Percentiles rank a stretch among this genome's conserved stretches.
Conservation (phyloP, 2,888 invertebrate genomes). For the Harmothoe impar region DNA sequence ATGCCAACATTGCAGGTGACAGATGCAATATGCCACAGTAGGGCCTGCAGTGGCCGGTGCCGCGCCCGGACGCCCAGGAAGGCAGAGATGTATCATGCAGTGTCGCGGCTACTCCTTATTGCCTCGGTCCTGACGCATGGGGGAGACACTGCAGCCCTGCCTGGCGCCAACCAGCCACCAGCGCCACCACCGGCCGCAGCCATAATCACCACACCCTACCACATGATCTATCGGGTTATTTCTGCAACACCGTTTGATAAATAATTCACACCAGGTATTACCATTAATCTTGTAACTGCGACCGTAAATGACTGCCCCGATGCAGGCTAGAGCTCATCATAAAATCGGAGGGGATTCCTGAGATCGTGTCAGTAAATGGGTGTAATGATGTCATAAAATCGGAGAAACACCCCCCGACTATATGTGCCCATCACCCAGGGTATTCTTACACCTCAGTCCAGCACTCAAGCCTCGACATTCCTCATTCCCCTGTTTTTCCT, state of each 20-base stretch:
- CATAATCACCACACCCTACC: neutral
- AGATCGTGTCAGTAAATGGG: neutral
- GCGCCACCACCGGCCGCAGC: neutral
- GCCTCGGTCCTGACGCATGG: neutral
- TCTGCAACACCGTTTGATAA: conserved; percentile 59
- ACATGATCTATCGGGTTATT: conserved; percentile 59
- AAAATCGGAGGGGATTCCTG: neutral
- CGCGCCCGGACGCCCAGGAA: neutral
- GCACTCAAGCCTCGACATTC: too few species aligned
- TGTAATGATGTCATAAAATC: neutral
- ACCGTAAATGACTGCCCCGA: conserved; percentile 24
- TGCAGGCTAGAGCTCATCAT: conserved; percentile 14
- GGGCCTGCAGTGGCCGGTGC: neutral
- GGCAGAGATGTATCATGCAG: conserved; percentile 33
- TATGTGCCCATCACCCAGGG: neutral
- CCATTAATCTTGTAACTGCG: conserved; percentile 51
- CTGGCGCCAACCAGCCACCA: neutral
- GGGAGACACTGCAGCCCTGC: neutral
- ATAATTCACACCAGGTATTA: conserved; percentile 47
- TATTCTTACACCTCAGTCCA: too few species aligned
- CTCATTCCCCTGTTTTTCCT: too few species aligned
- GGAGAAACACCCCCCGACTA: neutral
- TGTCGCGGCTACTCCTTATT: conserved; percentile 20
- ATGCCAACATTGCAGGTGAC: conserved; percentile 18
- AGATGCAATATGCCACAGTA: conserved; percentile 1